A percentile compares a stretch with the other conserved stretches of the same genome.
phyloP scores from a whole-genome alignment of 2,113 vertebrate genomes.

The Hepsetus odoe region DNA sequence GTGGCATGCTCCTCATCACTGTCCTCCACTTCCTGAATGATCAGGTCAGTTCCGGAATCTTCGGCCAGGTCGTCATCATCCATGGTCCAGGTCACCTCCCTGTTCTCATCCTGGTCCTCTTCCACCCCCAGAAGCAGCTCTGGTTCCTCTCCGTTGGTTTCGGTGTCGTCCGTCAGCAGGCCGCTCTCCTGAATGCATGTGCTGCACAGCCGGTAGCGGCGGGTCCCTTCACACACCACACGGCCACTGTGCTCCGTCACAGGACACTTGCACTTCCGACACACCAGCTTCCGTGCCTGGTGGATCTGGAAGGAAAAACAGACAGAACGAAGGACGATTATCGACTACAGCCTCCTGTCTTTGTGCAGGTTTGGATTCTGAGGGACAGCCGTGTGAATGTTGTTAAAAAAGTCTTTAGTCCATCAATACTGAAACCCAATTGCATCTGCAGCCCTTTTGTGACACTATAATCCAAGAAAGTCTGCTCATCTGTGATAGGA shows the following conservation, averaged over 20 bases:
- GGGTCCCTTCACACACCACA: slow-evolving; percentile 91
- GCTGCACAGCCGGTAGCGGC: slow-evolving; percentile 91
- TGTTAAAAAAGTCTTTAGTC: too few species aligned
- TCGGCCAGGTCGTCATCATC: slow-evolving; percentile 91
- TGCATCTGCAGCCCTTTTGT: too few species aligned
- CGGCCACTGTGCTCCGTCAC: slow-evolving; percentile 92
- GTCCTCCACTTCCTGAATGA: slow-evolving; percentile 95
- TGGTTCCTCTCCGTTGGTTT: slow-evolving; percentile 68
- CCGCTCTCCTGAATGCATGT: slow-evolving; percentile 90
- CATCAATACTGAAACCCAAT: too few species aligned
- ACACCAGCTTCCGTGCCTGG: slow-evolving; percentile 94
- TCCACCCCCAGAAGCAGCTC: slow-evolving; percentile 82
- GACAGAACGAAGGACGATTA: too few species aligned
- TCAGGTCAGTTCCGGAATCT: slow-evolving; percentile 89
- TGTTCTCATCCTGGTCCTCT: slow-evolving; percentile 82
- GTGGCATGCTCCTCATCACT: slow-evolving; percentile 92
- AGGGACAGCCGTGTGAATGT: too few species aligned
- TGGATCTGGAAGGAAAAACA: slow-evolving; percentile 85
- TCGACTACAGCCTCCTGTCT: too few species aligned
- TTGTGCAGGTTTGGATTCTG: too few species aligned
- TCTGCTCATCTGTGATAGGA: too few species aligned
- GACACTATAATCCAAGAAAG: too few species aligned
- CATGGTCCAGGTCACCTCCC: slow-evolving; percentile 79
- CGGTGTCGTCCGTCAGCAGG: slow-evolving; percentile 83
- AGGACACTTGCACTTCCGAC: slow-evolving; percentile 93